Evolutionary conservation across 1,140 invertebrate species (phyloP).

Genomic region (Penaeus chinensis): DNA sequence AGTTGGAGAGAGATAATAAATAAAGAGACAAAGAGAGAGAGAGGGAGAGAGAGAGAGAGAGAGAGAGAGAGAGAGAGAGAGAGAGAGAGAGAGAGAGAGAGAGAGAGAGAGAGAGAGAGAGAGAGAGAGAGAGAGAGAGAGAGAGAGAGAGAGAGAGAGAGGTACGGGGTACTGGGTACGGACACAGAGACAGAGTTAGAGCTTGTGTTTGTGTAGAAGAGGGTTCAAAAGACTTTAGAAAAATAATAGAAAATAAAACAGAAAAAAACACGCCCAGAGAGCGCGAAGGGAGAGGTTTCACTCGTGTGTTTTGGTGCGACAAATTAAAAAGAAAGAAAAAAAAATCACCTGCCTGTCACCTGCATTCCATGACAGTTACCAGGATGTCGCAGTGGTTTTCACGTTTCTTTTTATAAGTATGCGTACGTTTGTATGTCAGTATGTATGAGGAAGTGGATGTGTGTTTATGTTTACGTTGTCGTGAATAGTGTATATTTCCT

Average conservation of each 20-base stretch:
- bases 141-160: background rate
- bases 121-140: background rate
- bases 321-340: too few species aligned
- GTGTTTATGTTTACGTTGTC: background rate
- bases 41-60: background rate
- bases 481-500: background rate
- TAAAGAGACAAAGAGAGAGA: background rate
- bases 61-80: conserved; percentile 3
- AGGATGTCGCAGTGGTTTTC: background rate
- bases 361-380: background rate
- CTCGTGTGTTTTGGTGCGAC: too few species aligned
- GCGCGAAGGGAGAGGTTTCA: too few species aligned
- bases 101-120: background rate
- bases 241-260: background rate
- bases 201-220: background rate
- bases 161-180: background rate
- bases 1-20: background rate
- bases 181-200: background rate
- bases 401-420: background rate
- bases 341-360: too few species aligned
- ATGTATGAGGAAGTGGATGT: background rate
- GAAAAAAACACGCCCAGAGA: too few species aligned
- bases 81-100: background rate
- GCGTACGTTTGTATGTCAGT: background rate
- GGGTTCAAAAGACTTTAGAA: too few species aligned